These are phyloP conservation scores for Lepeophtheirus salmonis DNA, from an alignment of 1,140 invertebrate genomes.

Conservation along the genomic window DNA sequence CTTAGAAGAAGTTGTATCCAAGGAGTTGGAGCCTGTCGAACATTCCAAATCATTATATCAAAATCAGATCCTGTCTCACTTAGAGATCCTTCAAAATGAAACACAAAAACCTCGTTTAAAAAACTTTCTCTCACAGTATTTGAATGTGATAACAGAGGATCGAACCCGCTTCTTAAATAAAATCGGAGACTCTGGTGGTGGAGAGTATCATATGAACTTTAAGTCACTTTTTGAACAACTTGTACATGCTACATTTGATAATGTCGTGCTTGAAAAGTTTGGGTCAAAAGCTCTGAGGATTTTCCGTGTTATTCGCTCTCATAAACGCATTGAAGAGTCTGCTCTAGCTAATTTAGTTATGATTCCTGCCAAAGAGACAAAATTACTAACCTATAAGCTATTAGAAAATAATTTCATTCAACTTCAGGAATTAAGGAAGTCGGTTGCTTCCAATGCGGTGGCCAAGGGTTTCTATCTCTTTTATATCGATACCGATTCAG, in stretches of 20 bases:
- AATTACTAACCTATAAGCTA: slow-evolving; percentile 21
- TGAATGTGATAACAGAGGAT: slow-evolving; percentile 12
- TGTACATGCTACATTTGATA: slow-evolving; percentile 18
- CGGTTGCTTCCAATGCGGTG: slow-evolving; percentile 17
- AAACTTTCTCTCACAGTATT: slow-evolving; percentile 5
- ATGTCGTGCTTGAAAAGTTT: slow-evolving; percentile 21
- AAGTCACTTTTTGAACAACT: slow-evolving; percentile 19
- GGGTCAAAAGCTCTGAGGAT: slow-evolving; percentile 21
- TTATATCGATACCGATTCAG: slow-evolving; percentile 20
- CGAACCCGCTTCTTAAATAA: slow-evolving; percentile 20
- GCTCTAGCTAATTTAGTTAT: slow-evolving; percentile 21
- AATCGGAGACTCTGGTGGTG: neutral
- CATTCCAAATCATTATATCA: neutral
- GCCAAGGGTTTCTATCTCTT: slow-evolving; percentile 21
- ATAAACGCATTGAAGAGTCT: slow-evolving; percentile 22
- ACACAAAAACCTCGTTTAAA: neutral
- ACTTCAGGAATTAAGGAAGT: slow-evolving; percentile 23
- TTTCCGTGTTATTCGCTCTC: slow-evolving; percentile 21
- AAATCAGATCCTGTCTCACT: neutral
- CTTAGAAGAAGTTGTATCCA: neutral
- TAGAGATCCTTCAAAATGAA: neutral
- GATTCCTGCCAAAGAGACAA: slow-evolving; percentile 22
- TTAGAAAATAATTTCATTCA: slow-evolving; percentile 21
- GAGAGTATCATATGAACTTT: slow-evolving; percentile 12
- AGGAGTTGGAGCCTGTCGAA: neutral